Base-by-base conservation (phyloP, 2,888 invertebrate genomes). In the Drosophila limbata region DNA sequence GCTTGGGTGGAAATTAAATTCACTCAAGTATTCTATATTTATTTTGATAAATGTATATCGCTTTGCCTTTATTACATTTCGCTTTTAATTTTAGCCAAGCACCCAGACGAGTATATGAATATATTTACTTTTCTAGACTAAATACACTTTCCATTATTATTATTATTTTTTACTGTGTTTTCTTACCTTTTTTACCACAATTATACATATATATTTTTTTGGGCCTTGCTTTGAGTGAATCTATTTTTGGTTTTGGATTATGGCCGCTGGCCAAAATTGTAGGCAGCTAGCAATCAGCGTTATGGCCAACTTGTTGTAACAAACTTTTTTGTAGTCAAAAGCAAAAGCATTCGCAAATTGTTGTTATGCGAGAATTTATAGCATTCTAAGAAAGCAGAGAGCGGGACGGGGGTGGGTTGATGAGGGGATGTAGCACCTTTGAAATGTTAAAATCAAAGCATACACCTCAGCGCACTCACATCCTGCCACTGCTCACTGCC, bases 391-490 rank as follows among this genome's bases (percentile, higher is more conserved):
- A 0, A 15, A 11, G 21, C 21, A 11, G 9, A 11, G 11, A 13
- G 10, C 1, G 4, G 10, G 11, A 2, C 0, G 13, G 35, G 5
- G 2, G 35, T n/a, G 13, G 13, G 3, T 1, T 1, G 13, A 4
- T 4, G 5, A 1, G 0, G 35, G 11, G 33, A 11, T 33, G 13
- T 2, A 37, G 37, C 55, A 52, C 62, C 87, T 89, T 84, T 81
- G 83, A 83, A 71, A 67, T 82, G 84, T 84, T 78, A 69, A 69
- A 74, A 68, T 48, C 70, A 68, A 64, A 69, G 67, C 69, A 55
- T 55, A 65, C 66, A 68, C 21, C n/a, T 53, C 17, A 67, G 73
- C 69, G 71, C 56, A 56, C n/a, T 25, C 28, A 25, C 15, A 31
- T 25, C n/a, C 11, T 25, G 15, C 48, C 21, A 19, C 15, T 37